Evolutionary conservation across 2,888 invertebrate species (phyloP), one percentile per base, ranked within the genome.

Genomic region (Nemurella pictetii): DNA sequence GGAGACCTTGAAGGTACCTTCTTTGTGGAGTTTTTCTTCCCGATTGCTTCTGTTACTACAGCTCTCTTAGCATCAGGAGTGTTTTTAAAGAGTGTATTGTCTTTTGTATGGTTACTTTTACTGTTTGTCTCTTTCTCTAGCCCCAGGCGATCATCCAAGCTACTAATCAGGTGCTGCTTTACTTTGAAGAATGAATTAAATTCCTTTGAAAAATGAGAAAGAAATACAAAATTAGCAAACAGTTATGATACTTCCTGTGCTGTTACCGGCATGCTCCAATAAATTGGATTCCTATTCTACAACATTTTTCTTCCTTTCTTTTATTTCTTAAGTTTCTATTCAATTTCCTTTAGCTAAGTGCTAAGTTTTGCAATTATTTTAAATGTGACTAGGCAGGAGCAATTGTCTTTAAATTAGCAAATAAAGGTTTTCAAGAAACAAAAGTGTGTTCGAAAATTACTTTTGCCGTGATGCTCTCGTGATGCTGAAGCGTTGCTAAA

Each of bases 381-480:
- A 26, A 25, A 77, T 26, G 12, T 26, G 7, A n/a, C 26, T 7
- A 12, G 7, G 77, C n/a, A n/a, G 9, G 27, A 12, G n/a, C 9
- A 77, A 77, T 27, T 77, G 7, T n/a, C 12, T 7, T 26, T 9
- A 7, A 20, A 9, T 12, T 77, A 77, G 77, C 25, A 28, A 26
- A 28, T 35, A 82, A 25, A 20, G n/a, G 83, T 83, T n/a, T n/a
- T n/a, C n/a, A n/a, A n/a, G n/a, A n/a, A n/a, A n/a, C n/a, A n/a
- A n/a, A n/a, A n/a, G n/a, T n/a, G n/a, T n/a, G n/a, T n/a, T n/a
- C n/a, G n/a, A n/a, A n/a, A n/a, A n/a, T n/a, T n/a, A 94, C 94
- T 92, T 94, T 94, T 75, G 92, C 89, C 88, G 92, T 91, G 0
- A 92, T 88, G 87, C 91, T 92, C 85, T 92, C 91, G 88, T 93